Base-by-base conservation (phyloP, 2,888 invertebrate genomes). In the Ochlodes sylvanus region DNA sequence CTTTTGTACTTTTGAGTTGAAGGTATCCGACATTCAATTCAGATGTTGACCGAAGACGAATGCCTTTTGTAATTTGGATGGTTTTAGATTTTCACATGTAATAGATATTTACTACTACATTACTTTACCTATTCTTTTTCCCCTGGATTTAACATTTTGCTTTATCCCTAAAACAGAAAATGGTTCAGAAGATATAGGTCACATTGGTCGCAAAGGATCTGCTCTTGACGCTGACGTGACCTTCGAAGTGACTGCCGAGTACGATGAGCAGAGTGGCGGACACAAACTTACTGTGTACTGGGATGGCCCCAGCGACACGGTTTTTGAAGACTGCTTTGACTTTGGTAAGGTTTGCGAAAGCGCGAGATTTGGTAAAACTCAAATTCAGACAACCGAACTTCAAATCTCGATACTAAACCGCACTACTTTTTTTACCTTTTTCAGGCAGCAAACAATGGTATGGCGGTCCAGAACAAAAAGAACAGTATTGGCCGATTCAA, bases 401-500 rank as follows among this genome's bases (percentile, higher is more conserved):
- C n/a, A n/a, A n/a, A n/a, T n/a, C n/a, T n/a, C n/a, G n/a, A n/a
- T n/a, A n/a, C n/a, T n/a, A n/a, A n/a, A n/a, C n/a, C n/a, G n/a
- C n/a, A n/a, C n/a, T n/a, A n/a, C n/a, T n/a, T n/a, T n/a, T n/a
- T 52, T 10, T 15, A 4, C n/a, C 10, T 12, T 61, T 55, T 4
- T 19, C 73, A 92, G 92, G 87, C 27, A 56, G 76, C 2, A 84
- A 82, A 19, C 93, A 95, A 76, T 96, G 97, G 97, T 96, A 93
- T 77, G 96, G 95, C 1, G 96, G 96, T 0, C 95, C 95, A 0
- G 94, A 96, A 77, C 90, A 94, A 57, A 93, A 94, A 44, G 74
- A 92, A 56, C 95, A 96, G 72, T 88, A 94, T 73, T 96, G 96
- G 95, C 96, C 96, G 0, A 89, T 96, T 34, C 94, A 96, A 73